These are phyloP conservation scores for Callyntrura sp. DNA, from an alignment of 2,888 invertebrate genomes.

Conservation along the genomic window DNA sequence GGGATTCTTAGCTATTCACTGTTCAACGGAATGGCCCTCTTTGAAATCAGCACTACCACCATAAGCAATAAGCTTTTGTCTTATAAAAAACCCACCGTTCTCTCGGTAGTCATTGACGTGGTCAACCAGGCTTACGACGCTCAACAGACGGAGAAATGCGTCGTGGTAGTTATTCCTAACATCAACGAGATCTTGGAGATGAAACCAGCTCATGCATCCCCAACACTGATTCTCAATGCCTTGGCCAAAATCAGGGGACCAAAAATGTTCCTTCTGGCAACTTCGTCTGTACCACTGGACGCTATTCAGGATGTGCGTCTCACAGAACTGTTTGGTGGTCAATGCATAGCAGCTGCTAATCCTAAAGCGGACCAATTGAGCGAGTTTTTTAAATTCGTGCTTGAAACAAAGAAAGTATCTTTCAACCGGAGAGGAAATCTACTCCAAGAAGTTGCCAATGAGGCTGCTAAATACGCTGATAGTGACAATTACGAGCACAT, in stretches of 20 bases:
- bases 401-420: not conserved
- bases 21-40: constrained; percentile 50
- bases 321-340: not conserved
- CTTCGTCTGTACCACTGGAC: constrained; percentile 30
- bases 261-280: constrained; percentile 50
- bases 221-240: not conserved
- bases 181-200: constrained; percentile 46
- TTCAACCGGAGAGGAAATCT: no score
- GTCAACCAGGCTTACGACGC: constrained; percentile 63
- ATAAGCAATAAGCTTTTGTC: constrained; percentile 44
- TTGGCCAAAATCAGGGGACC: constrained; percentile 27
- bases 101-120: constrained; percentile 53
- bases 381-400: not conserved
- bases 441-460: not conserved
- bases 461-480: constrained; percentile 1
- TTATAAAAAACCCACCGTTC: constrained; percentile 30
- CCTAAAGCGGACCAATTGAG: not conserved
- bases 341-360: not conserved
- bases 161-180: constrained; percentile 8
- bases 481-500: not conserved
- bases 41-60: constrained; percentile 58
- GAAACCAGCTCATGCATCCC: not conserved
- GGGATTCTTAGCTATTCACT: constrained; percentile 43
- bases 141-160: not conserved
- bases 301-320: not conserved